Percentiles rank a stretch among this genome's conserved stretches.
phyloP scores from a whole-genome alignment of 2,888 invertebrate genomes.

The Lepetodrilus schrolli region DNA sequence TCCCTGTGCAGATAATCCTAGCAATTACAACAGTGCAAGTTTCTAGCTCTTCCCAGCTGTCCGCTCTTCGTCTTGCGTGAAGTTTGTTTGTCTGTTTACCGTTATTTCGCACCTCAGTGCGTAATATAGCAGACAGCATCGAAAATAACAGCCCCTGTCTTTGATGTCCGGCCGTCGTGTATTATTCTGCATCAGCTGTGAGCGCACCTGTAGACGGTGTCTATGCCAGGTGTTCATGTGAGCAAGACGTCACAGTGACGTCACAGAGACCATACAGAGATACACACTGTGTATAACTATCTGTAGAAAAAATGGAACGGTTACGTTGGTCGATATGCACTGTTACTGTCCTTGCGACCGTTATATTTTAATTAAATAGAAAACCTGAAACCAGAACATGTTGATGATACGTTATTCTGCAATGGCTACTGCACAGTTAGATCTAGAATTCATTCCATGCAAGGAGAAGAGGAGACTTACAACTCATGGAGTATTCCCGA shows the following conservation, averaged over 20 bases:
- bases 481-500: too few species aligned
- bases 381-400: too few species aligned
- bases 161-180: neutral
- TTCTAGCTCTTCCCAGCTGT: too few species aligned
- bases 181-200: neutral
- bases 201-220: constrained; percentile 8
- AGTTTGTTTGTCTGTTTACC: constrained; percentile 23
- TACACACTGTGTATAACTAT: neutral
- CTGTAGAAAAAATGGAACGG: neutral
- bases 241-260: neutral
- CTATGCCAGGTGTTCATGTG: constrained; percentile 1
- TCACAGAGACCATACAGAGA: neutral
- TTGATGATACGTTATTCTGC: too few species aligned
- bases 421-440: too few species aligned
- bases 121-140: constrained; percentile 13
- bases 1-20: too few species aligned
- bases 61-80: neutral
- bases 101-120: constrained; percentile 22
- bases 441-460: too few species aligned
- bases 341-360: too few species aligned
- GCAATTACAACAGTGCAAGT: too few species aligned
- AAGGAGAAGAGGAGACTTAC: too few species aligned
- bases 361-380: too few species aligned
- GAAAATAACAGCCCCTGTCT: constrained; percentile 6
- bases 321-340: too few species aligned